phyloP scores from a whole-genome alignment of 2,888 invertebrate species.

The Rotaria sp. region DNA sequence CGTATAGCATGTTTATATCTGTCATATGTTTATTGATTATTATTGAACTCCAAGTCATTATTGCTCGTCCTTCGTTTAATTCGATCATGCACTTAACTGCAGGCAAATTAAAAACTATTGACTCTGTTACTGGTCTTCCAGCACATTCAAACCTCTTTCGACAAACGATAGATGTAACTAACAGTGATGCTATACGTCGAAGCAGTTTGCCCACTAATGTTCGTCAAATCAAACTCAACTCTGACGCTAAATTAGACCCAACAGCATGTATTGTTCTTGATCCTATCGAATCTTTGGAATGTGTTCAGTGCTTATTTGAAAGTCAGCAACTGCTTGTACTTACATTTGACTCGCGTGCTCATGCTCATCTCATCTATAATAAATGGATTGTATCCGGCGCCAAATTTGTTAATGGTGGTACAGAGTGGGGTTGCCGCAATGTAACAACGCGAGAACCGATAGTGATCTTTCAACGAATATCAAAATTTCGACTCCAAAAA shows the following conservation, averaged over 20 bases:
- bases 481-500: too few relatives aligned
- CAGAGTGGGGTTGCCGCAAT: too few relatives aligned
- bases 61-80: neutral
- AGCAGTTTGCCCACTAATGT: neutral
- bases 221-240: neutral
- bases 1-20: too few relatives aligned
- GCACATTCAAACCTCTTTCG: neutral
- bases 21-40: too few relatives aligned
- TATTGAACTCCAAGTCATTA: too few relatives aligned
- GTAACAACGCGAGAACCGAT: too few relatives aligned
- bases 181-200: neutral
- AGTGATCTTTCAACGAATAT: too few relatives aligned
- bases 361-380: too few relatives aligned
- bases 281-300: neutral
- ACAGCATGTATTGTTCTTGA: neutral
- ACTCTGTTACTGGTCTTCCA: neutral
- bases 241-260: neutral
- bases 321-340: neutral
- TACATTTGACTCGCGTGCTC: neutral
- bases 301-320: neutral
- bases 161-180: neutral
- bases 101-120: neutral
- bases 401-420: too few relatives aligned
- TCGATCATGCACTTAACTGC: neutral
- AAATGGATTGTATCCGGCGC: too few relatives aligned